Percentiles rank a stretch among this genome's conserved stretches.
These are phyloP conservation scores for Caenorhabditis inopinata DNA, from an alignment of 1,140 invertebrate genomes.

Conservation along the genomic window DNA sequence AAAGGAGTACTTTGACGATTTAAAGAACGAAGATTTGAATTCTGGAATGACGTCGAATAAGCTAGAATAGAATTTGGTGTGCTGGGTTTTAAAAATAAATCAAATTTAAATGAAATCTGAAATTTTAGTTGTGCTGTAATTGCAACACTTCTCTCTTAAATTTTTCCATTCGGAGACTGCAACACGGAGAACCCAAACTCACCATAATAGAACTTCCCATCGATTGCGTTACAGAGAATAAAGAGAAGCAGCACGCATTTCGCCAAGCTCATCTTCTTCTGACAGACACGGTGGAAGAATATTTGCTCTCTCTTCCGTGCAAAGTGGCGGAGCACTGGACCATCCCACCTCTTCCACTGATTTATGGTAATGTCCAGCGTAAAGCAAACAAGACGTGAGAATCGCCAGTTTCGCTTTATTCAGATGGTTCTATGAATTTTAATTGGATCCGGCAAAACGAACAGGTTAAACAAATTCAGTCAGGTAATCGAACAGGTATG, in stretches of 20 bases:
- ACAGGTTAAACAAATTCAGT: constrained; percentile 1
- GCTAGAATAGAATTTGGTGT: too few species aligned
- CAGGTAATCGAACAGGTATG: too few species aligned
- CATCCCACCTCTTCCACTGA: background rate
- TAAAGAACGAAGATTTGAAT: too few species aligned
- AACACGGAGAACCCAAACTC: background rate
- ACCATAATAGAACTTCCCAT: background rate
- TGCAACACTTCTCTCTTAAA: too few species aligned
- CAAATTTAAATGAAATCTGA: too few species aligned
- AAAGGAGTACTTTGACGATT: too few species aligned
- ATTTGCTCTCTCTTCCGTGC: background rate
- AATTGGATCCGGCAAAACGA: background rate
- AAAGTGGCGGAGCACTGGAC: background rate
- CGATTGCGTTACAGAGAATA: background rate
- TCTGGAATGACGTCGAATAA: too few species aligned
- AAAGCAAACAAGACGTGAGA: background rate
- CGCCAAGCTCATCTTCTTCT: background rate
- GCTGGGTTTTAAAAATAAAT: too few species aligned
- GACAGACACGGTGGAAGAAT: background rate
- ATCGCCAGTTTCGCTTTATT: background rate
- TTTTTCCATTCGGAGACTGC: background rate
- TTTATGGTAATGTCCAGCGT: background rate
- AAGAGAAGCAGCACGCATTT: background rate
- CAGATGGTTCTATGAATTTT: constrained; percentile 11
- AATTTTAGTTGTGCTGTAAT: too few species aligned